These are phyloP conservation scores for Rhineura floridana DNA, from an alignment of 2,113 vertebrate genomes.

Conservation along the genomic window DNA sequence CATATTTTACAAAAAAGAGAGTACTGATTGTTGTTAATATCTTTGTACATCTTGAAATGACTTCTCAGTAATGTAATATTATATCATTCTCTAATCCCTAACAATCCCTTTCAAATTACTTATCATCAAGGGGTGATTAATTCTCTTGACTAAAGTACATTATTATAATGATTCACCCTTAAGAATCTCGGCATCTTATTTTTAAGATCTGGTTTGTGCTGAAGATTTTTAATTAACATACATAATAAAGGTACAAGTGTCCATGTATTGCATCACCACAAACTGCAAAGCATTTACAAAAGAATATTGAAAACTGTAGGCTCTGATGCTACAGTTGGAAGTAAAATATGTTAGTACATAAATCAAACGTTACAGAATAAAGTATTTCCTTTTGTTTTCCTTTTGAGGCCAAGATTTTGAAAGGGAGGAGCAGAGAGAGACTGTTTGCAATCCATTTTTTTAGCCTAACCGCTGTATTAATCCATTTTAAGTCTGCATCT, in stretches of 20 bases:
- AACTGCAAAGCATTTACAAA: background rate
- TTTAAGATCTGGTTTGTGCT: background rate
- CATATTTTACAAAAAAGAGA: no score
- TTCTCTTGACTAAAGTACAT: background rate
- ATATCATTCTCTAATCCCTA: background rate
- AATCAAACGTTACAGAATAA: no score
- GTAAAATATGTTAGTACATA: background rate
- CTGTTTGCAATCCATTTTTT: background rate
- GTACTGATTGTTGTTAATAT: no score
- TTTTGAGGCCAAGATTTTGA: background rate
- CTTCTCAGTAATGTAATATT: background rate
- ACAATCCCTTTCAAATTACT: background rate
- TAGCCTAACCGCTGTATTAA: background rate
- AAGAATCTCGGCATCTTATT: background rate
- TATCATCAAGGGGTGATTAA: constrained; percentile 12
- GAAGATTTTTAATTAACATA: background rate
- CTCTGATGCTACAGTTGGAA: background rate
- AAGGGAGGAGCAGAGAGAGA: background rate
- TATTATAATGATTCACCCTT: background rate
- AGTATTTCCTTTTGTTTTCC: constrained; percentile 4
- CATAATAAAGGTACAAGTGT: background rate
- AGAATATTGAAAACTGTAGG: background rate
- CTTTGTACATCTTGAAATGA: background rate
- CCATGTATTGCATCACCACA: background rate
- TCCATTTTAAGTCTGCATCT: background rate